These are phyloP conservation scores for Xiphophorus hellerii DNA, from an alignment of 2,113 vertebrate species.

Conservation along the genomic window DNA sequence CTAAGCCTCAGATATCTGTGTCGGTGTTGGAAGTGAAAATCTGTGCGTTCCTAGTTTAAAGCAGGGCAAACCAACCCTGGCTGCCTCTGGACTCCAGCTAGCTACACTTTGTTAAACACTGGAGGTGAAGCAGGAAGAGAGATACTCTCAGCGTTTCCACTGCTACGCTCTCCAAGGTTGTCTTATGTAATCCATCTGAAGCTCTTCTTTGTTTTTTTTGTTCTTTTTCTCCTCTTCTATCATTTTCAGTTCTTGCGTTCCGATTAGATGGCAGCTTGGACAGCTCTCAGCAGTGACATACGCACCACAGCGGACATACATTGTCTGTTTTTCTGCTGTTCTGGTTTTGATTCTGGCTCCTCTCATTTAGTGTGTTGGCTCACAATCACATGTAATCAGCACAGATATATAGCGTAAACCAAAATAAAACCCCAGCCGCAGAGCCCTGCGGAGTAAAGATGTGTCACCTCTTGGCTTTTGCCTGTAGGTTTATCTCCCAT, in stretches of 20 bases:
- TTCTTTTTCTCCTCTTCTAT: neutral
- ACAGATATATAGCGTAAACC: neutral
- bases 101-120: constrained; percentile 67
- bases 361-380: constrained; percentile 13
- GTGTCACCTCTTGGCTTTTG: constrained; percentile 14
- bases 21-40: too few species aligned
- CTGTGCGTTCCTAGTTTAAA: constrained; percentile 16
- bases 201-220: constrained; percentile 6
- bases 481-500: neutral
- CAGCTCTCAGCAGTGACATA: constrained; percentile 4
- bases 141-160: constrained; percentile 73
- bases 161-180: constrained; percentile 33
- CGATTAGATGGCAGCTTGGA: neutral
- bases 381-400: constrained; percentile 9
- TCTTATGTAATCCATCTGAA: constrained; percentile 16
- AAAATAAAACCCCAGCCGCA: neutral
- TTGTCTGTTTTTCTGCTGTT: constrained; percentile 5
- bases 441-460: neutral
- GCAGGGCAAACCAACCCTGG: constrained; percentile 36
- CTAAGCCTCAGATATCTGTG: too few species aligned
- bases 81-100: constrained; percentile 44
- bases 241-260: neutral
- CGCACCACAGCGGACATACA: constrained; percentile 18
- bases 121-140: constrained; percentile 51
- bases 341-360: constrained; percentile 17